Base-by-base conservation (phyloP, 1,140 invertebrate species). In the Heliconius himera region DNA sequence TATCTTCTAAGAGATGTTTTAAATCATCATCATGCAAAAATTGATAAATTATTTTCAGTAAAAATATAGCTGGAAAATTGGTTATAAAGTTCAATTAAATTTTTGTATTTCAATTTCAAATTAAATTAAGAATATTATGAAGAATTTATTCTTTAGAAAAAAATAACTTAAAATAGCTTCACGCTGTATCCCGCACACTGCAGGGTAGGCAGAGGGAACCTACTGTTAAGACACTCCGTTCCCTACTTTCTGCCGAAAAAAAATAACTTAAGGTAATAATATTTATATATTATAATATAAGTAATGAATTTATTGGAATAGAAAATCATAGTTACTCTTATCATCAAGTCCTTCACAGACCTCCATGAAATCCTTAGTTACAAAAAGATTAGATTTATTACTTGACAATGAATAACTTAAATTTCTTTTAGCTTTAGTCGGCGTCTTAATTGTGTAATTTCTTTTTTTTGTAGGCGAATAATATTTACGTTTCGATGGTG, bases 401-500 rank as follows among this genome's bases (percentile, higher is more conserved):
- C 56, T 49, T 22, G 70, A 76, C 13, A 87, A 56, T 26, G 70
- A 20, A 66, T 70, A 73, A 77, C 38, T 78, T 49, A 85, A 70
- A 80, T 83, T 85, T 73, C 84, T 87, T 54, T 83, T 85, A 72
- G 70, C 84, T 76, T 83, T 88, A 29, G 18, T 74, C 56, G 87
- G 87, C 73, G 82, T 84, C 66, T 26, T 87, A 71, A 84, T 66
- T 70, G 54, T 74, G 1, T 87, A 22, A 71, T 56, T 79, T 8
- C 86, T 79, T 74, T 92, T 92, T 74, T 91, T 92, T 5, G 78
- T 86, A 73, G 91, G 91, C 33, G 91, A 92, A 83, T 84, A 92
- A 76, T 83, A 92, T 76, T 88, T 91, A 16, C 81, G 81, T 66
- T 74, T 82, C 33, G 75, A 74, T 46, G 86, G 80, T 66, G 74